A percentile compares a stretch with the other conserved stretches of the same genome.
Conservation (phyloP, 1,140 invertebrate genomes). For the Pteromalus puparum region DNA sequence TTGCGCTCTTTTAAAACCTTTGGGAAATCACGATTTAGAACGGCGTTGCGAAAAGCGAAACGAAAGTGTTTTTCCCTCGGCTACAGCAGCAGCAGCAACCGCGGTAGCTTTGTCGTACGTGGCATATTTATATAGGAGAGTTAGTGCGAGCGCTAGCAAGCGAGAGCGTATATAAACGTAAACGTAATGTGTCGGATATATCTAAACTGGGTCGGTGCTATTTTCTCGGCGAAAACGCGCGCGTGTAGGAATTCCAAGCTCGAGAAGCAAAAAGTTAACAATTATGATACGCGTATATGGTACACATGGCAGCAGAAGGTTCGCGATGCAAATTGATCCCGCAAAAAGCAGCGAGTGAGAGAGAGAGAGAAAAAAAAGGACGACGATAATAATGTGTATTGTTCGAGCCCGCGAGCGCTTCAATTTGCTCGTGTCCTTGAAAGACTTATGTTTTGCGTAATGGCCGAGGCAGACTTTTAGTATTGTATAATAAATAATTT, state of each 20-base stretch:
- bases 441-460: slow-evolving; percentile 55
- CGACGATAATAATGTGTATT: slow-evolving; percentile 54
- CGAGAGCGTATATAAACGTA: background rate
- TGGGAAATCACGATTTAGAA: slow-evolving; percentile 67
- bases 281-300: background rate
- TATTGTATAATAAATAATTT: slow-evolving; percentile 57
- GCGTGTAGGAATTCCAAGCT: background rate
- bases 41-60: slow-evolving; percentile 61
- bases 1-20: slow-evolving; percentile 60
- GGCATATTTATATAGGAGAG: background rate
- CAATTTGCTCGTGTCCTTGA: slow-evolving; percentile 55
- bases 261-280: background rate
- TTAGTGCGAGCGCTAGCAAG: too few relatives aligned
- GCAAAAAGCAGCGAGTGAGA: background rate
- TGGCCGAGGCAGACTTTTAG: slow-evolving; percentile 52
- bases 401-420: slow-evolving; percentile 49
- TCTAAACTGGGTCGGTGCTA: background rate
- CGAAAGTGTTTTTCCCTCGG: slow-evolving; percentile 13
- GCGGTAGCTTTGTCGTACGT: background rate
- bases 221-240: background rate
- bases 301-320: too few relatives aligned
- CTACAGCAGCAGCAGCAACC: background rate
- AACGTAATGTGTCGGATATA: background rate
- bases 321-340: slow-evolving; percentile 49
- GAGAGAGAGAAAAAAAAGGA: slow-evolving; percentile 46